phyloP scores from a whole-genome alignment of 2,113 vertebrate genomes.

The Antechinus flavipes region DNA sequence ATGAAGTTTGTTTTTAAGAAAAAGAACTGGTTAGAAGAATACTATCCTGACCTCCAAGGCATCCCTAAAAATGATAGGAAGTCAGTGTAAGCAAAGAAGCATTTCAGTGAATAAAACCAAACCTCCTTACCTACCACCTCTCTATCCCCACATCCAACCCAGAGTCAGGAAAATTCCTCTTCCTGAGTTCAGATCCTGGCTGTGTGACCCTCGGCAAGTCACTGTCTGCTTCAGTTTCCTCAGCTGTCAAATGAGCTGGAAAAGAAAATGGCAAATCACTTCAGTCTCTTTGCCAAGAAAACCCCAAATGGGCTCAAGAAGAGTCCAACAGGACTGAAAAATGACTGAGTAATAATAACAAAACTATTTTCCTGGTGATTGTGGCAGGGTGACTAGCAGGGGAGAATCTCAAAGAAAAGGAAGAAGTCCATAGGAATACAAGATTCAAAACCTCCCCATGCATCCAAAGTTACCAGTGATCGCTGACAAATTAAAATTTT shows the following conservation, averaged over 20 bases:
- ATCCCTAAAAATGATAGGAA: not conserved
- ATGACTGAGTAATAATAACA: not conserved
- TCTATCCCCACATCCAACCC: too few relatives aligned
- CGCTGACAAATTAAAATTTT: not conserved
- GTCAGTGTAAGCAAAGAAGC: too few relatives aligned
- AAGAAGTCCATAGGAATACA: not conserved
- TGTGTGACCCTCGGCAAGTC: not conserved
- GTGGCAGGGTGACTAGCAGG: not conserved
- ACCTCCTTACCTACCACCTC: too few relatives aligned
- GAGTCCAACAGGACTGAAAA: not conserved
- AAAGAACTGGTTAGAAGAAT: not conserved
- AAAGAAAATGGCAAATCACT: not conserved
- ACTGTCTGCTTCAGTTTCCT: not conserved
- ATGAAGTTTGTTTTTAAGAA: not conserved
- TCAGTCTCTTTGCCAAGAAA: not conserved
- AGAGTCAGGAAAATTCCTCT: not conserved
- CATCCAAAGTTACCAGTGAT: not conserved
- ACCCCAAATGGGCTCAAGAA: not conserved
- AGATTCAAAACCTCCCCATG: not conserved
- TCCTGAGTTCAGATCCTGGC: not conserved
- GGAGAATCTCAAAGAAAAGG: too few relatives aligned
- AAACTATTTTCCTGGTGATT: not conserved
- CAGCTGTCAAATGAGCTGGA: not conserved
- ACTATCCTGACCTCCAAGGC: not conserved
- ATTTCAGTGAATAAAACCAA: too few relatives aligned